Evolutionary conservation across 2,888 invertebrate species (phyloP).

Genomic region (Sericinus montela): DNA sequence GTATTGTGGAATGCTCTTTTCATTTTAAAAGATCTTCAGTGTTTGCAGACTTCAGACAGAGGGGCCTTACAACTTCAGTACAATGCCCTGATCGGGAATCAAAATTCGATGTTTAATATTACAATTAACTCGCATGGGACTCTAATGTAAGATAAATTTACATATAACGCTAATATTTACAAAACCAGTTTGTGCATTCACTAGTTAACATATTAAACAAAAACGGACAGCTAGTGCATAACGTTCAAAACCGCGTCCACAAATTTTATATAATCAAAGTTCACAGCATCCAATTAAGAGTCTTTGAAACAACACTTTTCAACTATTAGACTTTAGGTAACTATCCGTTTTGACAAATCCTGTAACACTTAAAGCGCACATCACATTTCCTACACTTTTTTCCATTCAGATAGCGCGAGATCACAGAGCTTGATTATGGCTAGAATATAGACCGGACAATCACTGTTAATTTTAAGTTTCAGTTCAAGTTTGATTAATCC

Average conservation of each 20-base stretch:
- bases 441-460: constrained; percentile 25
- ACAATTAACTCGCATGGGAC: constrained; percentile 54
- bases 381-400: constrained; percentile 51
- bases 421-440: constrained; percentile 74
- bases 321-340: constrained; percentile 50
- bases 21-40: constrained; percentile 62
- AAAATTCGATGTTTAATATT: constrained; percentile 72
- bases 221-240: constrained; percentile 22
- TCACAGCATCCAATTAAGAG: constrained; percentile 42
- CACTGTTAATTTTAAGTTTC: too few relatives aligned
- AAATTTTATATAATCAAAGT: constrained; percentile 17
- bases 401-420: constrained; percentile 67
- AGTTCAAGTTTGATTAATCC: constrained; percentile 27
- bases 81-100: constrained; percentile 61
- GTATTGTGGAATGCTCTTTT: constrained; percentile 71
- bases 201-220: constrained; percentile 51
- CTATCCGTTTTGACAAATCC: constrained; percentile 61
- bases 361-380: constrained; percentile 72
- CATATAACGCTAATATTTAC: constrained; percentile 75
- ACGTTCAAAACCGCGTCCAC: constrained; percentile 15
- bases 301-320: constrained; percentile 45
- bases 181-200: constrained; percentile 73
- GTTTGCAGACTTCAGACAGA: constrained; percentile 43
- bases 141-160: constrained; percentile 64
- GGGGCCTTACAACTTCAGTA: constrained; percentile 67